These are phyloP conservation scores for Manis javanica DNA, from an alignment of 2,797 vertebrate species.

Conservation along the genomic window DNA sequence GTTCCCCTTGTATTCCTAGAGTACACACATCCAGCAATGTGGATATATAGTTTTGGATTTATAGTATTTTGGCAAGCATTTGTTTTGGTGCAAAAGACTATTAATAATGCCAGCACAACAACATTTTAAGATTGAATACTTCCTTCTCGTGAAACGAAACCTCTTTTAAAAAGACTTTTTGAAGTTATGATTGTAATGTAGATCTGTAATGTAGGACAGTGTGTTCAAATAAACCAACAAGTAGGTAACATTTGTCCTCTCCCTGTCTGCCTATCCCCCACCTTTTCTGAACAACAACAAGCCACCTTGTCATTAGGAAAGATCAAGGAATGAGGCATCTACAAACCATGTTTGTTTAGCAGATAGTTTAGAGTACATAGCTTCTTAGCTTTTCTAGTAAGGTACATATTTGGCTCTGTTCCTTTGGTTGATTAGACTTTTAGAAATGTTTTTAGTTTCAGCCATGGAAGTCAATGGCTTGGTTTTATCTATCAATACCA, in stretches of 20 bases:
- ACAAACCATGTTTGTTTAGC: neutral
- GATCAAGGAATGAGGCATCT: neutral
- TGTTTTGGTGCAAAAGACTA: constrained; percentile 52
- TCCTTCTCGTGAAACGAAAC: neutral
- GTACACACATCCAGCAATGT: neutral
- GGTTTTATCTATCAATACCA: neutral
- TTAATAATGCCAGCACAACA: constrained; percentile 51
- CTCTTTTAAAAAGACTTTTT: neutral
- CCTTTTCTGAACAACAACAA: neutral
- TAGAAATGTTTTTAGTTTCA: constrained; percentile 52
- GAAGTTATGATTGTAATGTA: neutral
- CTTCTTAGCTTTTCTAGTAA: neutral
- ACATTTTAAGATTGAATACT: neutral
- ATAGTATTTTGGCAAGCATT: constrained; percentile 38
- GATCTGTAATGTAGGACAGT: neutral
- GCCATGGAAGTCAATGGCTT: constrained; percentile 6
- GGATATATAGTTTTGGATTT: neutral
- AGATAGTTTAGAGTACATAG: neutral
- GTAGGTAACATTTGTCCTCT: neutral
- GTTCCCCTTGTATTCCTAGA: neutral
- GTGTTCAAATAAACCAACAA: constrained; percentile 31
- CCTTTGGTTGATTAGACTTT: neutral
- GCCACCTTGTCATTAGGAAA: neutral
- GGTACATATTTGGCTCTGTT: constrained; percentile 1
- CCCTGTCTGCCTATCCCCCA: neutral